Evolutionary conservation across 2,113 vertebrate genomes (phyloP).

Genomic region (Channa argus): DNA sequence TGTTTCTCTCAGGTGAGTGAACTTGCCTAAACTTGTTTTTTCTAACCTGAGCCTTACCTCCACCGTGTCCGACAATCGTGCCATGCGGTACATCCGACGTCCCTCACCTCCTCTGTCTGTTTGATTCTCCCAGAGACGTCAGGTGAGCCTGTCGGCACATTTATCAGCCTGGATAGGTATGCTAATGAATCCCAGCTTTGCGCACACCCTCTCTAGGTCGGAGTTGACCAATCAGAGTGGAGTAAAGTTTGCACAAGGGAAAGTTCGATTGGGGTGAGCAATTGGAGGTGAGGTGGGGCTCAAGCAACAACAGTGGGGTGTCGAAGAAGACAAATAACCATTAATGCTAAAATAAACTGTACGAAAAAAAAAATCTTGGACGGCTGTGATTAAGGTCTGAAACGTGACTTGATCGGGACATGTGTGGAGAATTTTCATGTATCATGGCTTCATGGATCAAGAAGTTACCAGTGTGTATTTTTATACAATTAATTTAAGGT

Average conservation of each 20-base stretch:
- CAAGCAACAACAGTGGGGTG: too few species aligned
- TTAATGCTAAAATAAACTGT: too few species aligned
- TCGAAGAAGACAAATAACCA: too few species aligned
- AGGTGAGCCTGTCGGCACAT: slow-evolving; percentile 60
- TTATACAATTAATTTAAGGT: too few species aligned
- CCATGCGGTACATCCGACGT: neutral
- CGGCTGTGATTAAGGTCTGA: too few species aligned
- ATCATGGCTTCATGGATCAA: too few species aligned
- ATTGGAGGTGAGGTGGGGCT: too few species aligned
- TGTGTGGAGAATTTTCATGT: too few species aligned
- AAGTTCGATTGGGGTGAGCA: too few species aligned
- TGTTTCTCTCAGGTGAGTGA: slow-evolving; percentile 28
- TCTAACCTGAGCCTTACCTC: neutral
- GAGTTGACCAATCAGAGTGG: slow-evolving; percentile 68
- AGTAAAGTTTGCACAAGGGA: slow-evolving; percentile 23
- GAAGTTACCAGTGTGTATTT: too few species aligned
- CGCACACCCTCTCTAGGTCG: slow-evolving; percentile 46
- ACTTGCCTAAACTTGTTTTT: neutral
- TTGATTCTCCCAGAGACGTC: neutral
- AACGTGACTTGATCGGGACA: too few species aligned
- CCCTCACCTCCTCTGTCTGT: neutral
- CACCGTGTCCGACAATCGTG: neutral
- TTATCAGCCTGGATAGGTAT: slow-evolving; percentile 61
- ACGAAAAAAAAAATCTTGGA: too few species aligned
- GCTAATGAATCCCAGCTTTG: slow-evolving; percentile 60